Evolutionary conservation across 2,888 invertebrate species (phyloP), one percentile per base, ranked within the genome.

Genomic region (Zaprionus bogoriensis): DNA sequence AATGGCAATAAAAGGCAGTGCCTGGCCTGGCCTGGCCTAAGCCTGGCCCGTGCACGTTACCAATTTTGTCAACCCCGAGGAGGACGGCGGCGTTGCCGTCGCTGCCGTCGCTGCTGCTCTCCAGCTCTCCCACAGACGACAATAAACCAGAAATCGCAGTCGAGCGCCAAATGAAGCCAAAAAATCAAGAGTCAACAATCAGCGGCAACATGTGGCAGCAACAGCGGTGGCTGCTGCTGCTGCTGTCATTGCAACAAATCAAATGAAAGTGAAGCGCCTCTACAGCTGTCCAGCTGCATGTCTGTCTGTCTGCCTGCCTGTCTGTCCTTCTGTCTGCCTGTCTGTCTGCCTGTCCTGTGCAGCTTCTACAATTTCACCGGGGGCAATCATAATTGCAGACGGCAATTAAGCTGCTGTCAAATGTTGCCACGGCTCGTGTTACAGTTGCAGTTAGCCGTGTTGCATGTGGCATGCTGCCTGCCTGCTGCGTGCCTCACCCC

Each of bases 331-430:
- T 30, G 32, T 36, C 14, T 7, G 14, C 6, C 32, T 32, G 32
- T 32, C 6, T 30, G 12, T 4, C 2, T 14, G 14, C 7, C 32
- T 14, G n/a, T 14, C 48, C 36, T 51, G 38, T 41, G 39, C 39
- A 22, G 74, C 80, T 71, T 74, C 84, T 81, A 68, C 68, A 67
- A 80, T 76, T 83, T 76, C 79, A 70, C 76, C 67, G 22, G 42
- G 12, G 22, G 55, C 83, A 68, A 70, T 85, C 76, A 81, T 87
- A 81, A 84, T 82, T 87, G 81, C 69, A 70, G 77, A 83, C 83
- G 77, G 86, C 83, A 83, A 82, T 82, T 82, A 82, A 82, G 82
- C 77, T 69, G 65, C 83, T 73, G 83, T 83, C 80, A 81, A 74
- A 63, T 71, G 65, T 71, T 77, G 74, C 75, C 68, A 69, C 79